These are phyloP conservation scores for Helogale parvula DNA, from an alignment of 2,113 vertebrate genomes.

Conservation along the genomic window DNA sequence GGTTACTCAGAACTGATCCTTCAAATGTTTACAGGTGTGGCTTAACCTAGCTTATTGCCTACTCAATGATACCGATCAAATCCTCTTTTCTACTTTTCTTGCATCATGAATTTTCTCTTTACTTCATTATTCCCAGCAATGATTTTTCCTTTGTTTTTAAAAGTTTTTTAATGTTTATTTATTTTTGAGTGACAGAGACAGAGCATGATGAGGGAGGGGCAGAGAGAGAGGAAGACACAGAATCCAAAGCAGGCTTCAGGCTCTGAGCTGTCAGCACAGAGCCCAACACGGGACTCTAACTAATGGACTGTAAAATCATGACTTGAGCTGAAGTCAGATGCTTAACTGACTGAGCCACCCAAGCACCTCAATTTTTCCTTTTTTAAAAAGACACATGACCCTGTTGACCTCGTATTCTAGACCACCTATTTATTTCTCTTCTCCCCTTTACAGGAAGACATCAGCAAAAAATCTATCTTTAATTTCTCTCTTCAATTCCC, in stretches of 20 bases:
- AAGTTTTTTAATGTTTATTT: too few species aligned
- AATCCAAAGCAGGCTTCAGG: too few species aligned
- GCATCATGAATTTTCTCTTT: neutral
- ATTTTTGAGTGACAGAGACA: too few species aligned
- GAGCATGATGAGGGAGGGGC: too few species aligned
- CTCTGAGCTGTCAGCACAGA: too few species aligned
- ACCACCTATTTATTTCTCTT: neutral
- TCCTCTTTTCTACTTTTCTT: neutral
- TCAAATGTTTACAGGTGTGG: neutral
- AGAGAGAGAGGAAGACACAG: too few species aligned
- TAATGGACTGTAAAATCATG: too few species aligned
- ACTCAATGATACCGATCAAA: neutral
- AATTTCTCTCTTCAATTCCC: neutral
- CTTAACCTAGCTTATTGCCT: neutral
- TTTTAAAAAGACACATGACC: neutral
- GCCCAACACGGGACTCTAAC: too few species aligned
- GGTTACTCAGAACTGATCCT: neutral
- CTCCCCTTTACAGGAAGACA: neutral
- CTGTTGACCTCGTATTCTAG: neutral
- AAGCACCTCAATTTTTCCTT: neutral
- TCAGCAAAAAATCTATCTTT: neutral
- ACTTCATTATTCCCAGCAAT: neutral
- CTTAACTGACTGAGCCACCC: too few species aligned
- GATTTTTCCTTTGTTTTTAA: too few species aligned
- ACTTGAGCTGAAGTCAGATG: too few species aligned